Conservation (phyloP, 2,888 invertebrate species). For the Carpatolechia fugitivella region DNA sequence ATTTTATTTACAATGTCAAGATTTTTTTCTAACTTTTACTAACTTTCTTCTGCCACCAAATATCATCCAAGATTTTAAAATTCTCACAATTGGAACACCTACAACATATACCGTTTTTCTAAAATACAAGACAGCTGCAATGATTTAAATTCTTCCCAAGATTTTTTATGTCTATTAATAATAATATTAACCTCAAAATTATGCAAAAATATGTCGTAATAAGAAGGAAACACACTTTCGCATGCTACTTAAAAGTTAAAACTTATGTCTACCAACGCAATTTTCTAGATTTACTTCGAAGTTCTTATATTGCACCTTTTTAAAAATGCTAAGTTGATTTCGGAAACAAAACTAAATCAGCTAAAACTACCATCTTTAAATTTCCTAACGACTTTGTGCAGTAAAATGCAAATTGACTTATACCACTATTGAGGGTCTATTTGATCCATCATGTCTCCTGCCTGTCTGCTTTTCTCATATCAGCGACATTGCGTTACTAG, state of each 20-base stretch:
- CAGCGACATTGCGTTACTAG: neutral
- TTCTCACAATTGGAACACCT: too few relatives aligned
- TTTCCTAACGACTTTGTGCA: constrained; percentile 9
- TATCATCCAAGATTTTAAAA: too few relatives aligned
- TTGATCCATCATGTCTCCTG: neutral
- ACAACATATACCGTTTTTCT: too few relatives aligned
- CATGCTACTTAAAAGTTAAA: neutral
- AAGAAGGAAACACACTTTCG: too few relatives aligned
- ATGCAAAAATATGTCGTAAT: too few relatives aligned
- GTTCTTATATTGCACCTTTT: neutral
- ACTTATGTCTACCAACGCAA: neutral
- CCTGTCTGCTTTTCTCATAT: neutral
- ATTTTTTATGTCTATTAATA: too few relatives aligned
- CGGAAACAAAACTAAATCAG: constrained; percentile 8
- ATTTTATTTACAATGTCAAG: neutral
- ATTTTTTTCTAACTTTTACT: too few relatives aligned
- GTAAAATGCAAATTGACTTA: constrained; percentile 69
- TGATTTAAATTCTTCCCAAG: too few relatives aligned
- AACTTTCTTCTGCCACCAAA: too few relatives aligned
- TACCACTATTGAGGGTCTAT: constrained; percentile 37
- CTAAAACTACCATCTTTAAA: constrained; percentile 5
- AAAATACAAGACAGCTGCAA: too few relatives aligned
- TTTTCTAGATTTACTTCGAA: neutral
- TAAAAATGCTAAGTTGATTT: constrained; percentile 11
- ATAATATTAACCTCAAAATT: too few relatives aligned